Percentiles rank a stretch among this genome's conserved stretches.
phyloP scores from a whole-genome alignment of 2,888 invertebrate genomes.

The Plebejus argus region DNA sequence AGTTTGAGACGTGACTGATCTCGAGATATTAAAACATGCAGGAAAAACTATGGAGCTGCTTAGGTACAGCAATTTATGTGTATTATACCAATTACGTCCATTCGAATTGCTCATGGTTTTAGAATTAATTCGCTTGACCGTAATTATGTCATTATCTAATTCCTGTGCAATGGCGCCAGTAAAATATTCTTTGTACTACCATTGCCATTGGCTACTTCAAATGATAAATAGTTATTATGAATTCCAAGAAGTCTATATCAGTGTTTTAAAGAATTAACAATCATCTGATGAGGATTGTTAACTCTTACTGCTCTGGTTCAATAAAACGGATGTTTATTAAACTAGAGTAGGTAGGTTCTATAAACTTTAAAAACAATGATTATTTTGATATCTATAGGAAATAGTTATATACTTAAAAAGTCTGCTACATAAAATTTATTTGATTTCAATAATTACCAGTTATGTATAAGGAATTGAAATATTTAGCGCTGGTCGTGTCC shows the following conservation, averaged over 20 bases:
- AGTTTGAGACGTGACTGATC: conserved; percentile 52
- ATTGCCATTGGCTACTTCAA: not conserved
- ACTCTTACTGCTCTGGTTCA: too few relatives aligned
- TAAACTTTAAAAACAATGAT: too few relatives aligned
- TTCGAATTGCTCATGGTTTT: conserved; percentile 36
- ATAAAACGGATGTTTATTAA: too few relatives aligned
- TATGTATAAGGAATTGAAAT: conserved; percentile 35
- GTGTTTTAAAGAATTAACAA: too few relatives aligned
- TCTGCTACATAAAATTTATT: not conserved
- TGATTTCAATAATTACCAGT: not conserved
- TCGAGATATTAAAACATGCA: conserved; percentile 40
- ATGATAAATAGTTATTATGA: not conserved
- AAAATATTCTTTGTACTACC: conserved; percentile 29
- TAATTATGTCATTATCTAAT: conserved; percentile 38
- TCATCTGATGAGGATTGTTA: too few relatives aligned
- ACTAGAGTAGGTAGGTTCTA: too few relatives aligned
- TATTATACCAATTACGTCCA: conserved; percentile 39
- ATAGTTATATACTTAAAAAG: too few relatives aligned
- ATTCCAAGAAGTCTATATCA: not conserved
- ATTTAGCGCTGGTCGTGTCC: conserved; percentile 27
- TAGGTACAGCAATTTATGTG: conserved; percentile 39
- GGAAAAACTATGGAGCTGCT: conserved; percentile 40
- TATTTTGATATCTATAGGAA: too few relatives aligned
- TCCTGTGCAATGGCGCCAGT: conserved; percentile 36
- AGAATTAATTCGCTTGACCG: conserved; percentile 39